Evolutionary conservation across 2,113 vertebrate genomes (phyloP).

Genomic region (Loxodonta africana): DNA sequence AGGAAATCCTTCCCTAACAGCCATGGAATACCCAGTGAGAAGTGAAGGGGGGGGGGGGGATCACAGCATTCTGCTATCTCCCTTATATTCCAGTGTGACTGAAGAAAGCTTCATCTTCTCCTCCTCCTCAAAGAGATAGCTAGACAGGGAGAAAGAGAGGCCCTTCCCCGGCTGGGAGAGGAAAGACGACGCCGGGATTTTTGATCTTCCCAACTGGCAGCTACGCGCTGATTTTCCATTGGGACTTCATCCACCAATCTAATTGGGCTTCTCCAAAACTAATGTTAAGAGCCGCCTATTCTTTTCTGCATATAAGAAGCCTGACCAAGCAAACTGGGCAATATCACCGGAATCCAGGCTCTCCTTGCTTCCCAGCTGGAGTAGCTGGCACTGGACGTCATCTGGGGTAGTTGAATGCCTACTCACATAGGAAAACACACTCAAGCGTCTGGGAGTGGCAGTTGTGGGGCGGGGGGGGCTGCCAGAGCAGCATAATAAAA

Average conservation of each 20-base stretch:
- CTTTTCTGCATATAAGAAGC: background rate
- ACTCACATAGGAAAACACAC: background rate
- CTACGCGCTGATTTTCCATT: background rate
- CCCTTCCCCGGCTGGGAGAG: background rate
- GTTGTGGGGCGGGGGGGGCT: background rate
- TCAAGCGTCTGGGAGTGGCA: background rate
- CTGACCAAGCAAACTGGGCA: background rate
- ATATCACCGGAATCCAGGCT: background rate
- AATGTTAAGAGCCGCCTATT: background rate
- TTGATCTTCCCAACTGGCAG: background rate
- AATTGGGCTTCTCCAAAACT: constrained; percentile 13
- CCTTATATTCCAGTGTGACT: background rate
- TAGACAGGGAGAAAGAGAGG: background rate
- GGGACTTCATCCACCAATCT: background rate
- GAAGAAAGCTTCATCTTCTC: background rate
- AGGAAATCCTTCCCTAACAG: constrained; percentile 60
- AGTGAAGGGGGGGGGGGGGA: background rate
- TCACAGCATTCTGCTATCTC: background rate
- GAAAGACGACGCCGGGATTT: background rate
- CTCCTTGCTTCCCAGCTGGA: constrained; percentile 3
- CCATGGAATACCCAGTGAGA: background rate
- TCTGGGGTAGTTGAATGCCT: background rate
- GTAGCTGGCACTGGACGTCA: background rate
- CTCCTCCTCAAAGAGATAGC: background rate
- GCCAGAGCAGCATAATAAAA: constrained; percentile 40